A percentile compares a stretch with the other conserved stretches of the same genome.
phyloP scores from a whole-genome alignment of 2,113 vertebrate genomes.

The Paracanthobrama guichenoti region DNA sequence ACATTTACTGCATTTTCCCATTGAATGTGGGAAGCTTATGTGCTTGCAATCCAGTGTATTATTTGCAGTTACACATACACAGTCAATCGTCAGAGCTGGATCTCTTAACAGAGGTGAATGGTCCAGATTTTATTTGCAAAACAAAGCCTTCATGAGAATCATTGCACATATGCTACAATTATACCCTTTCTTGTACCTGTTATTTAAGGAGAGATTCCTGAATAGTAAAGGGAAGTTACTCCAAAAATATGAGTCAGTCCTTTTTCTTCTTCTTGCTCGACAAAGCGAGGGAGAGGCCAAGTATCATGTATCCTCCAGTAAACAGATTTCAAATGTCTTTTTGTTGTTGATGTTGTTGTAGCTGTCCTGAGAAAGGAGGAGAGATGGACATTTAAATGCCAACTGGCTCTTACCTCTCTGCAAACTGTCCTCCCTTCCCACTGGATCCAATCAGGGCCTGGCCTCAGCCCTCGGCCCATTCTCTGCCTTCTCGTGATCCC shows the following conservation, averaged over 20 bases:
- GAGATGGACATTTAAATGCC: conserved; percentile 59
- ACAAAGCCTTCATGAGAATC: conserved; percentile 19
- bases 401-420: conserved; percentile 66
- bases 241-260: conserved; percentile 28
- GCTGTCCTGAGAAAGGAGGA: conserved; percentile 43
- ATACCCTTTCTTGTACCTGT: conserved; percentile 15
- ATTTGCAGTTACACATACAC: conserved; percentile 24
- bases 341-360: background rate
- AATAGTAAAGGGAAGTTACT: conserved; percentile 25
- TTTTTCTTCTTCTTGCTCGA: background rate
- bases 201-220: conserved; percentile 17
- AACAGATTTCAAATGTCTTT: conserved; percentile 5
- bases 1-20: conserved; percentile 22
- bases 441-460: conserved; percentile 58
- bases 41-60: conserved; percentile 37
- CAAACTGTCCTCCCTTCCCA: conserved; percentile 61
- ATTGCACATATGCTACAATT: conserved; percentile 28
- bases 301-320: conserved; percentile 31
- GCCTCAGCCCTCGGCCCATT: conserved; percentile 52
- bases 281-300: conserved; percentile 35
- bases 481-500: conserved; percentile 43
- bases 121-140: conserved; percentile 27
- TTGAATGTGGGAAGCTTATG: conserved; percentile 21
- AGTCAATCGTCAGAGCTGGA: conserved; percentile 15
- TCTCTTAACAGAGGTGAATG: conserved; percentile 17